Evolutionary conservation across 2,113 vertebrate genomes (phyloP).

Genomic region (Ciconia boyciana): DNA sequence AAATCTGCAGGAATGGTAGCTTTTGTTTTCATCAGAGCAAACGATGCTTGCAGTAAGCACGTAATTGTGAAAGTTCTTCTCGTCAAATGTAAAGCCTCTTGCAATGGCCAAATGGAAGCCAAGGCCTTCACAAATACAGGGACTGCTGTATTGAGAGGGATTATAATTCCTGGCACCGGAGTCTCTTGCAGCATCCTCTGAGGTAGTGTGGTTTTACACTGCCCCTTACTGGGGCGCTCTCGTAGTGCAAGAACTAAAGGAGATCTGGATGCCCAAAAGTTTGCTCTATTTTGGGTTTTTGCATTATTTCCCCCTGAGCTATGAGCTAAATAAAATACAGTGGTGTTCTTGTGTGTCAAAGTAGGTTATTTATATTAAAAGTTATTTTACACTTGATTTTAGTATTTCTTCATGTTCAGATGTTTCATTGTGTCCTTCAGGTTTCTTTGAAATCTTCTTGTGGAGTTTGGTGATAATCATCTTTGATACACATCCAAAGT

Average conservation of each 20-base stretch:
- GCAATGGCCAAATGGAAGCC: background rate
- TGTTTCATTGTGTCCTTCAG: background rate
- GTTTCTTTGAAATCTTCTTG: background rate
- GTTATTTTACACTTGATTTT: background rate
- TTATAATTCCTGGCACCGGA: background rate
- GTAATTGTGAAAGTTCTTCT: background rate
- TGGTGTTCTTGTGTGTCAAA: background rate
- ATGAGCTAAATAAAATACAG: background rate
- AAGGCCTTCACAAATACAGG: background rate
- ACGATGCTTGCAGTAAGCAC: background rate
- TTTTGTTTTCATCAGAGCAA: background rate
- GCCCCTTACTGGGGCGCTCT: slow-evolving; percentile 40
- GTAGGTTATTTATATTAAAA: background rate
- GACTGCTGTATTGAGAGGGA: background rate
- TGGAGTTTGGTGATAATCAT: background rate
- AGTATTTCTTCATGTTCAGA: background rate
- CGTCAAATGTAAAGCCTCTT: background rate
- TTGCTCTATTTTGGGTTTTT: background rate
- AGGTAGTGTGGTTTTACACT: slow-evolving; percentile 25
- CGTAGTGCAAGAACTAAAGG: background rate
- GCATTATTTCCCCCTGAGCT: background rate
- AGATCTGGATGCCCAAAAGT: background rate
- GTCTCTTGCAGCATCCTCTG: background rate
- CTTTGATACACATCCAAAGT: background rate
- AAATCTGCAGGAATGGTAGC: background rate